Evolutionary conservation across 2,888 invertebrate species (phyloP).

Genomic region (Chrysolina americana): DNA sequence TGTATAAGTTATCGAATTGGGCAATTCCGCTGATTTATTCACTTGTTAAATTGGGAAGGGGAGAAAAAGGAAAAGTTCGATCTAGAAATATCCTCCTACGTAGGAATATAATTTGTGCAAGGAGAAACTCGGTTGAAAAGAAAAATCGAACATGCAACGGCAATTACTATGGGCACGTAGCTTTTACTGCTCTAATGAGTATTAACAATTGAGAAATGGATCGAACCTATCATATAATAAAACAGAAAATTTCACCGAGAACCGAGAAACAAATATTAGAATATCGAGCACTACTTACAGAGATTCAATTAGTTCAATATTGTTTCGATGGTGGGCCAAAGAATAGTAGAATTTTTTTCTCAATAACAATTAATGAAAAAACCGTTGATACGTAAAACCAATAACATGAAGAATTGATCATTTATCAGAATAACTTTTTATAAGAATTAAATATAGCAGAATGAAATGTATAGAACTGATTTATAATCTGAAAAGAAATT

Average conservation of each 20-base stretch:
- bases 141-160: slow-evolving; percentile 29
- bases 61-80: neutral
- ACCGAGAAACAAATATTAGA: too few species aligned
- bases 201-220: neutral
- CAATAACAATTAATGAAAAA: too few species aligned
- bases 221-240: neutral
- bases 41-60: neutral
- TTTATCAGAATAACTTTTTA: too few species aligned
- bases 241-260: neutral
- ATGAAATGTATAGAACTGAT: too few species aligned
- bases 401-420: too few species aligned
- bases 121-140: slow-evolving; percentile 21
- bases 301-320: too few species aligned
- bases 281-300: too few species aligned
- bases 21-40: slow-evolving; percentile 5
- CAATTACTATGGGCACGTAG: slow-evolving; percentile 24
- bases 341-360: too few species aligned
- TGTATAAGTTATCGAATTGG: neutral
- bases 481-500: too few species aligned
- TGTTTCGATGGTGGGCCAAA: too few species aligned
- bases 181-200: neutral
- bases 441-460: too few species aligned
- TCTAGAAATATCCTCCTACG: slow-evolving; percentile 4
- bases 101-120: slow-evolving; percentile 24
- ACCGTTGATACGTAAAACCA: too few species aligned